phyloP scores from a whole-genome alignment of 2,888 invertebrate genomes.

The Pardosa pseudoannulata region DNA sequence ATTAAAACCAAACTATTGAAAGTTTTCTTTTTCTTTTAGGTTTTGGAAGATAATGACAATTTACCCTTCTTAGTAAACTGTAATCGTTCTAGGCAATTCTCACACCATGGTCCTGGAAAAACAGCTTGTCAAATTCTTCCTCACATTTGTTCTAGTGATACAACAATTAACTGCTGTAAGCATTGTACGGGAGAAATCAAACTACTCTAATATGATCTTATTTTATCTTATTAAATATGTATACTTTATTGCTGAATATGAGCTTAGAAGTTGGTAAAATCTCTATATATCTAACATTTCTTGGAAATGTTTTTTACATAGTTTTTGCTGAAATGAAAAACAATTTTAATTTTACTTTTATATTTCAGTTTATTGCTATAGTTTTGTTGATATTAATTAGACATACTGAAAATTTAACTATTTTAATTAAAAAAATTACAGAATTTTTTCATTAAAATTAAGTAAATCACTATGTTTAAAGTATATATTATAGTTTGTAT shows the following conservation, averaged over 20 bases:
- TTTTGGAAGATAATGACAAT: not conserved
- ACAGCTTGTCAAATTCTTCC: slow-evolving; percentile 30
- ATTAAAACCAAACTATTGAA: too few species aligned
- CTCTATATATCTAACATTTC: too few species aligned
- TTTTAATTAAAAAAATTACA: too few species aligned
- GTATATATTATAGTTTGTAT: too few species aligned
- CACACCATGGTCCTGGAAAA: not conserved
- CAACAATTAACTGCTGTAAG: slow-evolving; percentile 25
- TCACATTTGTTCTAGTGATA: slow-evolving; percentile 13
- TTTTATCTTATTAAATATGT: not conserved
- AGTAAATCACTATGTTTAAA: too few species aligned
- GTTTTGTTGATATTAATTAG: too few species aligned
- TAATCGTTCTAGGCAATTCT: not conserved
- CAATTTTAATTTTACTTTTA: too few species aligned
- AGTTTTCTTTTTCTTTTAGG: slow-evolving; percentile 2
- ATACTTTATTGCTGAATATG: not conserved
- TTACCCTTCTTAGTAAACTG: not conserved
- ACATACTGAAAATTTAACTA: too few species aligned
- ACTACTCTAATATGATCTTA: not conserved
- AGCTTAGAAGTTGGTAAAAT: not conserved
- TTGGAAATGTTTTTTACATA: too few species aligned
- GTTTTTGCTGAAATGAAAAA: too few species aligned
- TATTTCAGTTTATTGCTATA: too few species aligned
- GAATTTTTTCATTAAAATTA: too few species aligned
- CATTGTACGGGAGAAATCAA: slow-evolving; percentile 30